Conservation (phyloP, 2,888 invertebrate species). For the Alentia gelatinosa region DNA sequence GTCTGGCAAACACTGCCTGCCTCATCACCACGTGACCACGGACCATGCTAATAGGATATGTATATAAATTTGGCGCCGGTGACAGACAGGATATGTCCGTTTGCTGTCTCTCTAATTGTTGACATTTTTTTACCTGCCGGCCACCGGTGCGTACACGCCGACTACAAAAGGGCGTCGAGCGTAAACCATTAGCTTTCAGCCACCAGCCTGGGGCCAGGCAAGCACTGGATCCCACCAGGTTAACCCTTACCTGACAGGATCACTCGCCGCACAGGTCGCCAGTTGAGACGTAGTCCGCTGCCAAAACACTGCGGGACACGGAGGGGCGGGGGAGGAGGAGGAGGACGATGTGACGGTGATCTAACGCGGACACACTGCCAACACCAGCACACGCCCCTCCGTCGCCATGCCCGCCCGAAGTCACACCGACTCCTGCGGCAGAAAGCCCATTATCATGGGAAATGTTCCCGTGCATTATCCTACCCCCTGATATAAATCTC, state of each 20-base stretch:
- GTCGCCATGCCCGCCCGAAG: too few species aligned
- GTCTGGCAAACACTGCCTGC: not conserved
- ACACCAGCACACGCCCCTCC: not conserved
- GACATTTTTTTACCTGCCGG: conserved; percentile 42
- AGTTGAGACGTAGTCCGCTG: not conserved
- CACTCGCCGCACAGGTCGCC: not conserved
- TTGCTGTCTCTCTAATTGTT: conserved; percentile 22
- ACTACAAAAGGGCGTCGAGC: conserved; percentile 30
- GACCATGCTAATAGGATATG: conserved; percentile 31
- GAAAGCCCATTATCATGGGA: too few species aligned
- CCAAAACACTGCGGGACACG: conserved; percentile 1
- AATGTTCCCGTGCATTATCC: too few species aligned
- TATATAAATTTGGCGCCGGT: not conserved
- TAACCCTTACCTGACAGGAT: not conserved
- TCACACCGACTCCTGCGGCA: too few species aligned
- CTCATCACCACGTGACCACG: not conserved
- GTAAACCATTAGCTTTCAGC: conserved; percentile 7
- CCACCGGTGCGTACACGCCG: conserved; percentile 1
- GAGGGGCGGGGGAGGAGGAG: not conserved
- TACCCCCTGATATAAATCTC: too few species aligned
- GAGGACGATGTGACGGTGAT: not conserved
- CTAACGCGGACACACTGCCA: not conserved
- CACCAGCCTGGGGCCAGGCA: not conserved
- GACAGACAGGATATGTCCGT: conserved; percentile 33
- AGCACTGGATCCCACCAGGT: not conserved